Evolutionary conservation across 1,140 invertebrate species (phyloP).

Genomic region (Lordiphosa stackelbergi): DNA sequence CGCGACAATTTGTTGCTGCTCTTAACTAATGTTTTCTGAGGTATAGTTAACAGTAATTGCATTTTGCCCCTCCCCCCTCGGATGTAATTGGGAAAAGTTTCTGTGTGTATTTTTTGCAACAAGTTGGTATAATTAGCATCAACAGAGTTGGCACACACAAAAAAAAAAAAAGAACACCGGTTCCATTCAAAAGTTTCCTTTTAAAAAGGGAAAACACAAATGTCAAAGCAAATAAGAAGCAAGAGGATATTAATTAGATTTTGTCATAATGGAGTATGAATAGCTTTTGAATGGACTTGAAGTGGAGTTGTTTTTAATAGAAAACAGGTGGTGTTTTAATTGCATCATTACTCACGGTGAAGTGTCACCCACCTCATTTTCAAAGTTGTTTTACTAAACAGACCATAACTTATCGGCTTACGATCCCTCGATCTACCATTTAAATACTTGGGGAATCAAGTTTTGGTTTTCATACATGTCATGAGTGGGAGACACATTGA

Average conservation of each 20-base stretch:
- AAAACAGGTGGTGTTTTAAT: too few relatives aligned
- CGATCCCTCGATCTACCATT: too few relatives aligned
- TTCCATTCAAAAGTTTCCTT: conserved; percentile 6
- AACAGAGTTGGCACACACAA: conserved; percentile 12
- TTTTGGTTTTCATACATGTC: too few relatives aligned
- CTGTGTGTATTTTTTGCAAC: conserved; percentile 29
- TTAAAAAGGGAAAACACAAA: not conserved
- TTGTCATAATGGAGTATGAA: too few relatives aligned
- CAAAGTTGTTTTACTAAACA: too few relatives aligned
- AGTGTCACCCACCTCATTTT: too few relatives aligned
- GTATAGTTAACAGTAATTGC: conserved; percentile 65
- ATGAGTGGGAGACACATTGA: too few relatives aligned
- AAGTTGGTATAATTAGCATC: conserved; percentile 38
- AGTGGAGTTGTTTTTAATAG: too few relatives aligned
- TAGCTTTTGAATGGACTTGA: too few relatives aligned
- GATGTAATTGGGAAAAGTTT: conserved; percentile 59
- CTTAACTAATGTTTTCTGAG: conserved; percentile 40
- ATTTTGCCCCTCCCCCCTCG: conserved; percentile 13
- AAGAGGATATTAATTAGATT: conserved; percentile 6
- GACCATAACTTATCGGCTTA: too few relatives aligned
- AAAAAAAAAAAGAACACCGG: not conserved
- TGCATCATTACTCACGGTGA: too few relatives aligned
- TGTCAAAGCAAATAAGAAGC: conserved; percentile 1
- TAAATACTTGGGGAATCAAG: too few relatives aligned
- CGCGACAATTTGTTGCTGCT: conserved; percentile 42